Percentiles rank a stretch among this genome's conserved stretches.
phyloP scores from a whole-genome alignment of 2,888 invertebrate species.

The Andrena dorsata region DNA sequence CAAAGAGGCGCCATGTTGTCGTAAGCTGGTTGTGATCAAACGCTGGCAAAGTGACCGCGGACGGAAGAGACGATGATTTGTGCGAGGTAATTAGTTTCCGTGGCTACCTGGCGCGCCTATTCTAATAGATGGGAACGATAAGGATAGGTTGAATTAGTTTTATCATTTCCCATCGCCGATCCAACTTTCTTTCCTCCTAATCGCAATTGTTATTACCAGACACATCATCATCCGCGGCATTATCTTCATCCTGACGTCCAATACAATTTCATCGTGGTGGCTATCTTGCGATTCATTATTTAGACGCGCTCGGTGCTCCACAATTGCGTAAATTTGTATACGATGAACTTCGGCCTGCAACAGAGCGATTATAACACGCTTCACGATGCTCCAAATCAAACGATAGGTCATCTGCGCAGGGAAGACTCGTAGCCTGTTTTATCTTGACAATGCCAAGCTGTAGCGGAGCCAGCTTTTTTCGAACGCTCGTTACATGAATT shows the following conservation, averaged over 20 bases:
- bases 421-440: background rate
- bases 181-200: background rate
- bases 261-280: background rate
- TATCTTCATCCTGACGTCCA: background rate
- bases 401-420: background rate
- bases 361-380: constrained; percentile 18
- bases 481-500: background rate
- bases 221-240: background rate
- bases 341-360: constrained; percentile 32
- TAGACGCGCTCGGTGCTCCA: no score
- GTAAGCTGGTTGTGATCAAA: constrained; percentile 28
- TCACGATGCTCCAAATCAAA: background rate
- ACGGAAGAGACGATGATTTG: constrained; percentile 56
- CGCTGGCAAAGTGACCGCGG: constrained; percentile 54
- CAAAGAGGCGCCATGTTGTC: constrained; percentile 50
- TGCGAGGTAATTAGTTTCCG: constrained; percentile 59
- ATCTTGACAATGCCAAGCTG: background rate
- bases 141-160: background rate
- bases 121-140: no score
- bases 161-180: background rate
- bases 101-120: background rate
- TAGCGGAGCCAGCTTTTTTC: background rate
- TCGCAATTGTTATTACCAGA: background rate
- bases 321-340: constrained; percentile 15
- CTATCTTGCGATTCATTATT: background rate